These are phyloP conservation scores for Melopsittacus undulatus DNA, from an alignment of 2,797 vertebrate species.

Conservation along the genomic window DNA sequence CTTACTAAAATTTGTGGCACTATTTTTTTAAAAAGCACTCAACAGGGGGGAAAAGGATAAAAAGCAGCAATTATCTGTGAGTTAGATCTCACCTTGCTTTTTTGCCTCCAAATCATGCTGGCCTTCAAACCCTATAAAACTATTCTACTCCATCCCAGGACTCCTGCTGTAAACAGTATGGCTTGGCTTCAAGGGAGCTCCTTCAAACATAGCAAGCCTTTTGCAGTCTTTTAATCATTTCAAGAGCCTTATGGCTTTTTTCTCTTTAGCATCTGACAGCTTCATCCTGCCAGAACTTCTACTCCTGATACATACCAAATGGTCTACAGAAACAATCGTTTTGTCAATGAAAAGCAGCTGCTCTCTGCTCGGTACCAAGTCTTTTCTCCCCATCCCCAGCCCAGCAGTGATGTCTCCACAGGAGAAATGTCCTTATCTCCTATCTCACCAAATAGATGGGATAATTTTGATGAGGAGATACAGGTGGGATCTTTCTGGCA, in stretches of 20 bases:
- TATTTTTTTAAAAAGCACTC: background rate
- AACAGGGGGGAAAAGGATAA: rapidly evolving
- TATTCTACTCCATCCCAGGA: background rate
- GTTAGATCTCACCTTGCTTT: background rate
- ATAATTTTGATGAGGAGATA: background rate
- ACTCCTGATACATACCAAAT: background rate
- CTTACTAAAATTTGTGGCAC: background rate
- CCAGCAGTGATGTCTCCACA: background rate
- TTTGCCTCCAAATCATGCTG: background rate
- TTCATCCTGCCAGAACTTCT: background rate
- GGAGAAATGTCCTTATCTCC: background rate
- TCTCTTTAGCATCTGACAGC: background rate
- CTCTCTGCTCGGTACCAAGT: background rate
- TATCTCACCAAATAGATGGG: background rate
- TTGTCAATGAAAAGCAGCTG: background rate
- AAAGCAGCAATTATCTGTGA: background rate
- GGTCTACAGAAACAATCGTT: background rate
- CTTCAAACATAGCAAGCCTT: background rate
- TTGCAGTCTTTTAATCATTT: background rate
- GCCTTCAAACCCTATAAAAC: background rate
- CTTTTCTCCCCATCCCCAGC: background rate
- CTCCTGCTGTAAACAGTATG: background rate
- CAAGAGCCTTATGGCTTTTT: background rate
- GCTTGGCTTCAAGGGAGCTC: background rate
- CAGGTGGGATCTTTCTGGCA: rapidly evolving